Evolutionary conservation across 2,888 invertebrate species (phyloP).

Genomic region (Pammene aurita): DNA sequence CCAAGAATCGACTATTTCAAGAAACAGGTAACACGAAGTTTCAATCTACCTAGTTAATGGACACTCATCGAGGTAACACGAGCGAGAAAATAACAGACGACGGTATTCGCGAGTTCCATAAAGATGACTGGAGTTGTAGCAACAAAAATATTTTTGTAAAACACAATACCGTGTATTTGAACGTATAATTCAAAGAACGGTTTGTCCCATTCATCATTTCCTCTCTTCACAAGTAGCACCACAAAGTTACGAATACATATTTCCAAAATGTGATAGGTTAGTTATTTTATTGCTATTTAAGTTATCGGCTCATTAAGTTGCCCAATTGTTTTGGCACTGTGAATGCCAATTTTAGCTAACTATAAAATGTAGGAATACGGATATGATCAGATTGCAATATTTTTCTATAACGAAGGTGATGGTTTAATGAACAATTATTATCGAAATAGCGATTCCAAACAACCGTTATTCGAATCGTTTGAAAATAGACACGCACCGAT

Average conservation of each 20-base stretch:
- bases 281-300: conserved; percentile 13
- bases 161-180: not conserved
- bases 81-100: not conserved
- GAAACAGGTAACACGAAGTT: conserved; percentile 3
- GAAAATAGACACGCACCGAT: not conserved
- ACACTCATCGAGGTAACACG: not conserved
- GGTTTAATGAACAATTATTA: conserved; percentile 4
- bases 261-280: not conserved
- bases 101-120: not conserved
- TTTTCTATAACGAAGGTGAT: not conserved
- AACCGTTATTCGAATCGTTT: not conserved
- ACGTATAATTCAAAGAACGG: conserved; percentile 4
- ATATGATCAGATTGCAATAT: not conserved
- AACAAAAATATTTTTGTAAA: not conserved
- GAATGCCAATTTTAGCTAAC: not conserved
- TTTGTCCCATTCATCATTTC: conserved; percentile 20
- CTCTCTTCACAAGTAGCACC: conserved; percentile 37
- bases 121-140: not conserved
- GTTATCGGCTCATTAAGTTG: not conserved
- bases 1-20: conserved; percentile 21
- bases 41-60: conserved; percentile 14
- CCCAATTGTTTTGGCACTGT: not conserved
- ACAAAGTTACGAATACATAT: conserved; percentile 26
- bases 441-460: not conserved
- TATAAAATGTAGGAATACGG: too few relatives aligned